Conservation (phyloP, 2,113 vertebrate genomes). For the Cygnus buccinator region DNA sequence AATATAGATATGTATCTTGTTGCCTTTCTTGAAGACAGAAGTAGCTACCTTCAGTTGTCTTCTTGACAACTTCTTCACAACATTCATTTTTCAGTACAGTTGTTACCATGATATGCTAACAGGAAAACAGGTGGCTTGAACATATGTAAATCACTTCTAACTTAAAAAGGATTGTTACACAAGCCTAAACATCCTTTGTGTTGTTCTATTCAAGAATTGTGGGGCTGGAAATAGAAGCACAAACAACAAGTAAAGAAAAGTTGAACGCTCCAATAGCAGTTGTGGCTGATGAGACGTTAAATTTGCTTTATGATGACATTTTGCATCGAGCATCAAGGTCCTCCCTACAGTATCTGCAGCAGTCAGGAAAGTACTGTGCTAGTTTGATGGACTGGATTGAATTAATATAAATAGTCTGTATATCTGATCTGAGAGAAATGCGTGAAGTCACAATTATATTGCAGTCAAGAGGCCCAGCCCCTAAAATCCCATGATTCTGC, state of each 20-base stretch:
- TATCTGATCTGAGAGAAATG: neutral
- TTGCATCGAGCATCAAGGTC: neutral
- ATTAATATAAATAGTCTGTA: neutral
- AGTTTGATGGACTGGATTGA: neutral
- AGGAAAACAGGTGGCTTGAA: neutral
- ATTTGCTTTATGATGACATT: neutral
- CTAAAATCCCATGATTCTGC: neutral
- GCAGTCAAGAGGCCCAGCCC: neutral
- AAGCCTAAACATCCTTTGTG: neutral
- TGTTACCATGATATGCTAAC: neutral
- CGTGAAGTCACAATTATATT: neutral
- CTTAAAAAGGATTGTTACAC: neutral
- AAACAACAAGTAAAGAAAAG: neutral
- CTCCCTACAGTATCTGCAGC: neutral
- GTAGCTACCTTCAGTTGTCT: neutral
- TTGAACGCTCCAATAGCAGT: fast-evolving
- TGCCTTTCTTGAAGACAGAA: neutral
- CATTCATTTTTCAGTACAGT: neutral
- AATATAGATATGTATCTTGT: neutral
- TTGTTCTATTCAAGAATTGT: neutral
- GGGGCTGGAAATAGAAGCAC: neutral
- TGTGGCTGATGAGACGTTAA: neutral
- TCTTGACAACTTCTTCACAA: neutral
- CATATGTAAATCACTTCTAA: neutral
- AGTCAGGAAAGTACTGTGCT: neutral